Evolutionary conservation across 2,888 invertebrate genomes (phyloP).

Genomic region (Hartigia nigra): DNA sequence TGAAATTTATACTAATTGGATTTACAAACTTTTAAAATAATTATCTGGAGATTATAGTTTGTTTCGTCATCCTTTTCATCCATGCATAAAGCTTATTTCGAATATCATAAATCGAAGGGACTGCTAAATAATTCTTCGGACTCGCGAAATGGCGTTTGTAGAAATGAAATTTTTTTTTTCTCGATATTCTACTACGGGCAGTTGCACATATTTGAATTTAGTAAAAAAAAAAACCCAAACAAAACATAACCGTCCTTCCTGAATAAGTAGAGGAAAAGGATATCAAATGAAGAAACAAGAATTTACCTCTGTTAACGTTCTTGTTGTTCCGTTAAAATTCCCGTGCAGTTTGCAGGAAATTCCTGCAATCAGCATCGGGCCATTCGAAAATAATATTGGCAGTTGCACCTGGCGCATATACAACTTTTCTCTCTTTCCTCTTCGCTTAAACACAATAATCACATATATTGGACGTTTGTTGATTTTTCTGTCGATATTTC

Average conservation of each 20-base stretch:
- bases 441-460: conserved; percentile 1
- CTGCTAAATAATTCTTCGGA: not conserved
- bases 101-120: not conserved
- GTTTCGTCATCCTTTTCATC: not conserved
- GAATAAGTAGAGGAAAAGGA: too few relatives aligned
- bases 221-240: not conserved
- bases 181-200: not conserved
- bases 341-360: not conserved
- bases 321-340: not conserved
- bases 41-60: not conserved
- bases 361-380: not conserved
- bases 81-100: not conserved
- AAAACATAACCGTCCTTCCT: too few relatives aligned
- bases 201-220: not conserved
- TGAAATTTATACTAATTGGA: not conserved
- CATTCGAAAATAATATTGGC: not conserved
- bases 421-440: not conserved
- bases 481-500: not conserved
- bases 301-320: not conserved
- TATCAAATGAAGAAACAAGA: not conserved
- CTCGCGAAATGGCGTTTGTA: not conserved
- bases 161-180: not conserved
- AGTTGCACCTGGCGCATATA: not conserved
- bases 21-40: not conserved
- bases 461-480: not conserved